These are phyloP conservation scores for Rafetus swinhoei DNA, from an alignment of 2,113 vertebrate genomes.

Conservation along the genomic window DNA sequence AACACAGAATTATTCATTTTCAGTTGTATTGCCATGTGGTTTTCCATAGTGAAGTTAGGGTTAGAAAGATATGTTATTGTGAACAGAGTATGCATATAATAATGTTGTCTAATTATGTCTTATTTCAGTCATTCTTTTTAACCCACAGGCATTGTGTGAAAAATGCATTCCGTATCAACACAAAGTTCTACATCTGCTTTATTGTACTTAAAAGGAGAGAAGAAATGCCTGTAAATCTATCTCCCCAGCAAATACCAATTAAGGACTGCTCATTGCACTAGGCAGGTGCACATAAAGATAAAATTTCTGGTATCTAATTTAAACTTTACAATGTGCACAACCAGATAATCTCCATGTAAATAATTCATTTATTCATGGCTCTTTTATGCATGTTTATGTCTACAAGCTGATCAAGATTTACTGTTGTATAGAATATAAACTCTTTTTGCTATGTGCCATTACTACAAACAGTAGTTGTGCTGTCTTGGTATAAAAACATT, in stretches of 20 bases:
- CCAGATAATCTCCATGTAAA: conserved; percentile 81
- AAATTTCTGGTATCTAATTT: conserved; percentile 87
- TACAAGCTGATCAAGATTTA: background rate
- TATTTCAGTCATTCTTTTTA: conserved; percentile 72
- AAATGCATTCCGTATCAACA: conserved; percentile 66
- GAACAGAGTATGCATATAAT: background rate
- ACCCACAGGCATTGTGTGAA: conserved; percentile 70
- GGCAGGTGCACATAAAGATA: conserved; percentile 84
- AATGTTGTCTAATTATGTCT: conserved; percentile 62
- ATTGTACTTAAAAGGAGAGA: conserved; percentile 80
- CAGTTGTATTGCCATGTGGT: background rate
- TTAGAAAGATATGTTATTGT: accelerated
- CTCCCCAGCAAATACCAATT: conserved; percentile 81
- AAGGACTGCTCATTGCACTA: conserved; percentile 55
- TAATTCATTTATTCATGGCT: conserved; percentile 73
- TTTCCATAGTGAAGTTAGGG: accelerated
- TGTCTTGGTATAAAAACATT: background rate
- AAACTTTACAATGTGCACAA: conserved; percentile 81
- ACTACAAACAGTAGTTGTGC: background rate
- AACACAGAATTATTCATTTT: background rate
- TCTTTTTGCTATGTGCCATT: background rate
- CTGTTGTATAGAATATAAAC: background rate
- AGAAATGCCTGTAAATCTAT: conserved; percentile 82
- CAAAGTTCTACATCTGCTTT: conserved; percentile 77
- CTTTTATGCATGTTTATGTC: conserved; percentile 31